Percentiles rank a stretch among this genome's conserved stretches.
Conservation (phyloP, 2,888 invertebrate genomes). For the Macrosoma leucophasiata region DNA sequence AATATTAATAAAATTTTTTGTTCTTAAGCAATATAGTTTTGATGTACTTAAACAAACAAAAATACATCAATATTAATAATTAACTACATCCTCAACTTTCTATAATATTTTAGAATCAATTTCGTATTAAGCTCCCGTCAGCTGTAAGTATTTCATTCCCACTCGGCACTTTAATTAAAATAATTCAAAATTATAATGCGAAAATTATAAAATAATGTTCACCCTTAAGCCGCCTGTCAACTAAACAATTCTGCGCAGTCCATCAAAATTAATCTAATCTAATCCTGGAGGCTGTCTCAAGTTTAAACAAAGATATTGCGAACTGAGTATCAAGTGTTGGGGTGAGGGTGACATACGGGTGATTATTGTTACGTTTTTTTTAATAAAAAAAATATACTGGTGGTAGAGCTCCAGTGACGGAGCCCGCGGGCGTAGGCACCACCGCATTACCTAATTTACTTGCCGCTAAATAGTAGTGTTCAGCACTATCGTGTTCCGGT, state of each 20-base stretch:
- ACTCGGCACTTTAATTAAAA: conserved; percentile 65
- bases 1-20: neutral
- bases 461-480: too few species aligned
- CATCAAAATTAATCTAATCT: conserved; percentile 73
- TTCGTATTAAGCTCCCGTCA: conserved; percentile 45
- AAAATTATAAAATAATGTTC: conserved; percentile 64
- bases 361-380: conserved; percentile 13
- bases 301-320: conserved; percentile 70
- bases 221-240: conserved; percentile 61
- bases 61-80: too few species aligned
- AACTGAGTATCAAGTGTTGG: conserved; percentile 55
- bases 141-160: conserved; percentile 37
- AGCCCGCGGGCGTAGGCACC: too few species aligned
- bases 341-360: conserved; percentile 29
- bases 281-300: conserved; percentile 61
- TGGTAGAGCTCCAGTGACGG: too few species aligned
- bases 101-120: too few species aligned
- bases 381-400: too few species aligned
- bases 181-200: conserved; percentile 54
- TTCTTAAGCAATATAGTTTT: conserved; percentile 1
- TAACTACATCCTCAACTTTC: too few species aligned
- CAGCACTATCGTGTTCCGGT: too few species aligned
- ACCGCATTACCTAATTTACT: too few species aligned
- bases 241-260: conserved; percentile 68
- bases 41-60: too few species aligned